Evolutionary conservation across 1,140 invertebrate species (phyloP), one percentile per base, ranked within the genome.

Genomic region (Tetraneura akinire): DNA sequence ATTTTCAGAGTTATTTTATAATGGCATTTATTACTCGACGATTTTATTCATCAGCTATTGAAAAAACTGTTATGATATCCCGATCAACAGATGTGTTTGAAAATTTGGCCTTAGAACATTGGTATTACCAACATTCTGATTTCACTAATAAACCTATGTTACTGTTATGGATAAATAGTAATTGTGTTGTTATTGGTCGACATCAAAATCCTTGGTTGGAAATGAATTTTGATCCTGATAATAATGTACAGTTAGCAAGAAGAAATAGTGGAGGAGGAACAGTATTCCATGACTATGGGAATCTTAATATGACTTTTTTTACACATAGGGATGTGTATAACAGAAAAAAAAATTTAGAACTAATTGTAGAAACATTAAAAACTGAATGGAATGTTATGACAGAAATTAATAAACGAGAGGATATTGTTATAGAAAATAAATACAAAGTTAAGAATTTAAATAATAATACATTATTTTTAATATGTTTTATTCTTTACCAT

Each of bases 141-240:
- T 95, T 96, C 82, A 88, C 86, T 3, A 90, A 92, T 78, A 90
- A 94, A 83, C 92, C 95, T 85, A 86, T 97, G 0, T 87, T 98
- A 83, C 87, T 98, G 83, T 86, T 98, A 55, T 98, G 96, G 95
- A 88, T 91, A 70, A 99, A 98, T 87, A 88, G 92, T 82, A 96
- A 96, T 0, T 93, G 94, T 85, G 93, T 99, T 68, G 96, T 99
- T 0, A 93, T 99, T 84, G 98, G 98, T 1, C 88, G 95, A 53
- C 94, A 98, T 87, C 97, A 99, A 86, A 99, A 99, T 87, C 95
- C 96, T 1, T 99, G 96, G 92, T 85, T 92, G 23, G 97, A 99
- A 86, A 91, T 92, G 3, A 94, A 98, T 85, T 81, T 86, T 76
- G 86, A 89, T 4, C 87, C 87, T 47, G 83, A 92, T 26, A 85